phyloP scores from a whole-genome alignment of 2,797 vertebrate species.

The Coccyzus lansbergi region DNA sequence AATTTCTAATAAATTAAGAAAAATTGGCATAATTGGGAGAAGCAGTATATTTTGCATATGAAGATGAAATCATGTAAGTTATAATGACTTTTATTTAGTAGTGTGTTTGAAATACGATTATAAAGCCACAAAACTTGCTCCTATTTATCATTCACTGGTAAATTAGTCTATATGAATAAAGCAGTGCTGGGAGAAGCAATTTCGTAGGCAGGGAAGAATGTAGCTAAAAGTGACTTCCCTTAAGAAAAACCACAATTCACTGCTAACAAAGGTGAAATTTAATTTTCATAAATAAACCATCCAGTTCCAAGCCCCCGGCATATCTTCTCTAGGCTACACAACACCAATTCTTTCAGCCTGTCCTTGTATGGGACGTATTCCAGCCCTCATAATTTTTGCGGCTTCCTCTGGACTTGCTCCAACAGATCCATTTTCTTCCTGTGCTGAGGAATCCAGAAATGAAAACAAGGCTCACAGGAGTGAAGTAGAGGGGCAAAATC shows the following conservation, averaged over 20 bases:
- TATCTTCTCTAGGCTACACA: too few species aligned
- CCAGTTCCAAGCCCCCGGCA: too few species aligned
- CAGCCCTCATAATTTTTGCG: too few species aligned
- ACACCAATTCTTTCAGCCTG: too few species aligned
- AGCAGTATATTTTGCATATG: not conserved
- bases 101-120: not conserved
- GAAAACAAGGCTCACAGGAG: too few species aligned
- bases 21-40: not conserved
- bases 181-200: not conserved
- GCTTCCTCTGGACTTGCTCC: too few species aligned
- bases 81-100: not conserved
- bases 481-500: too few species aligned
- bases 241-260: not conserved
- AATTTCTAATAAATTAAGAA: constrained; percentile 28
- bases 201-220: not conserved
- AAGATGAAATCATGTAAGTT: not conserved
- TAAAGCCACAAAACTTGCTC: not conserved
- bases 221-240: not conserved
- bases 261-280: not conserved
- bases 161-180: not conserved
- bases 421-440: too few species aligned
- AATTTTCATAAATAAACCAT: too few species aligned
- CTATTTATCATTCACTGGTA: not conserved
- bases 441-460: too few species aligned
- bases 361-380: too few species aligned